These are phyloP conservation scores for Chionis minor DNA, from an alignment of 2,113 vertebrate species.

Conservation along the genomic window DNA sequence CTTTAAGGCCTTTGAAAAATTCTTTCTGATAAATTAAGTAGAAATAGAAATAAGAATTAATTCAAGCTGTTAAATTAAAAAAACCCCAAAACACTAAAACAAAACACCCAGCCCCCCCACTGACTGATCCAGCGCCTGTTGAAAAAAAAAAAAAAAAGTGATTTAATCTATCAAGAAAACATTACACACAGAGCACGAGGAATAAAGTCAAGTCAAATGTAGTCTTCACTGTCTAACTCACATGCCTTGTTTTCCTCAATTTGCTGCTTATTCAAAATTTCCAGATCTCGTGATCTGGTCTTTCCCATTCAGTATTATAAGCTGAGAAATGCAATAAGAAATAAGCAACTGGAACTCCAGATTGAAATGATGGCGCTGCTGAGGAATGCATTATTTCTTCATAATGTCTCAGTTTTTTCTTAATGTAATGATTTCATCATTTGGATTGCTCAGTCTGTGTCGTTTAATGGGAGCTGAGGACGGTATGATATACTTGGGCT, in stretches of 20 bases:
- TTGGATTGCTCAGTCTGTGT: background rate
- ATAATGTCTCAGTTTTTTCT: background rate
- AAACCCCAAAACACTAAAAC: background rate
- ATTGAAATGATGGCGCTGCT: background rate
- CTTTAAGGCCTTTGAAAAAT: background rate
- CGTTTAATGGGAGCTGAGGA: background rate
- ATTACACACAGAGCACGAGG: conserved; percentile 1
- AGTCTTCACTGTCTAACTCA: background rate
- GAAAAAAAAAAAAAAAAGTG: background rate
- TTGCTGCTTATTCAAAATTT: conserved; percentile 20
- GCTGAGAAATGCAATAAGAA: background rate
- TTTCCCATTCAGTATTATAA: background rate
- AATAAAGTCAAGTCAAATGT: background rate
- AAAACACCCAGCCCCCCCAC: no score
- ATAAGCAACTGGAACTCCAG: background rate
- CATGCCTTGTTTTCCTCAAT: conserved; percentile 26
- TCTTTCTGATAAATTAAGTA: background rate
- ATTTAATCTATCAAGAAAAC: background rate
- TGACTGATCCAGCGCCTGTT: background rate
- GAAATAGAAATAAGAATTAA: background rate
- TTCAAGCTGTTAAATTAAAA: background rate
- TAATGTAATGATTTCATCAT: background rate
- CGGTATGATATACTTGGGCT: fast-evolving
- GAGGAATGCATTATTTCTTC: conserved; percentile 27
- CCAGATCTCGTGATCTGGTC: conserved; percentile 14